These are phyloP conservation scores for Platichthys flesus DNA, from an alignment of 2,113 vertebrate species.

Conservation along the genomic window DNA sequence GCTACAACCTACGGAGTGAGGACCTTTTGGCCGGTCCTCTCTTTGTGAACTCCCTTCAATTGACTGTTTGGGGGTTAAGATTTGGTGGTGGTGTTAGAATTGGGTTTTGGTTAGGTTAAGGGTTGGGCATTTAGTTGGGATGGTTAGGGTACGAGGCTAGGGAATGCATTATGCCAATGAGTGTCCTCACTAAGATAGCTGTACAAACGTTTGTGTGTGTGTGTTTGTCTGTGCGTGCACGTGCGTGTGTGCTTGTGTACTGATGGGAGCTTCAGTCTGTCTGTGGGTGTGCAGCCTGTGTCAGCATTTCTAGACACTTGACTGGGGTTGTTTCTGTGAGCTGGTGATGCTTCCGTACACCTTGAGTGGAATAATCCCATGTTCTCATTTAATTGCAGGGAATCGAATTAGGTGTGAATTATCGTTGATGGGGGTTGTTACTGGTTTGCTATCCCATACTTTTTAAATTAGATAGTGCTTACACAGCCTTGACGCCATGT, in stretches of 20 bases:
- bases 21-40: too few species aligned
- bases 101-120: too few species aligned
- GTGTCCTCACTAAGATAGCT: too few species aligned
- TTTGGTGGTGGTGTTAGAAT: too few species aligned
- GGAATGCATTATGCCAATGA: too few species aligned
- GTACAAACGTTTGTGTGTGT: neutral
- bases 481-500: too few species aligned
- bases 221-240: conserved; percentile 3
- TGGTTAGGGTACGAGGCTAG: too few species aligned
- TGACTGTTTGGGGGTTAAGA: too few species aligned
- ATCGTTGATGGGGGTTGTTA: neutral
- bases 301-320: conserved; percentile 57
- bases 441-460: neutral
- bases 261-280: conserved; percentile 1
- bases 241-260: conserved; percentile 19
- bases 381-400: conserved; percentile 62
- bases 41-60: too few species aligned
- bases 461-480: neutral
- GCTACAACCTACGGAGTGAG: too few species aligned
- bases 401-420: conserved; percentile 60
- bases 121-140: too few species aligned
- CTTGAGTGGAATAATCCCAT: conserved; percentile 53
- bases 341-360: conserved; percentile 35
- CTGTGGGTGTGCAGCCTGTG: conserved; percentile 30
- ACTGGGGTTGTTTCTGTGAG: conserved; percentile 40